Base-by-base conservation (phyloP, 2,797 vertebrate species). In the Prunella strophiata region DNA sequence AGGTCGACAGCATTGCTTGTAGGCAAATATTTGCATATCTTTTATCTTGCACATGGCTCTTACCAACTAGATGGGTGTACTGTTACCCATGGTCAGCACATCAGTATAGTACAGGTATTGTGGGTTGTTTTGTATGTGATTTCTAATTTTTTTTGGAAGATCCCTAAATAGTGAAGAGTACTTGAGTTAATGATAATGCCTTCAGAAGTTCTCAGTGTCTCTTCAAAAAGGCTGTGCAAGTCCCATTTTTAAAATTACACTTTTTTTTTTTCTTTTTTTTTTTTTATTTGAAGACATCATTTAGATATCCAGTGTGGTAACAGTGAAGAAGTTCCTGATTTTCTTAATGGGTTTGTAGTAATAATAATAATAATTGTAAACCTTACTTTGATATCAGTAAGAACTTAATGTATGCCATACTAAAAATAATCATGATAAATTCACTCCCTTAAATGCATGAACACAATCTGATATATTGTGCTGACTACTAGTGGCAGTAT, bases 21-120 rank as follows among this genome's bases (percentile, higher is more conserved):
- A 66, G 38, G 9, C 27, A 13, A 66, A 9, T 5, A 4, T 27
- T 54, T 70, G 11, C 2, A 0, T 11, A 6, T 38, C 10, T 50
- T 27, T 86, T 65, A 34, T 43, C 57, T 80, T 55, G n/a, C 19
- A 32, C 2, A 0, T 17, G 20, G 8, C 26, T 70, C 34, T 76
- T 83, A 77, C 5, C 16, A 17, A 2, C 1, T 34, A 47, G 29
- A 11, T 58, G 18, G 21, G 2, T 57, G 11, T 65, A 23, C 21
- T 23, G 5, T 73, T 40, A 32, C 4, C 16, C 13, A 25, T 25
- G 12, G 17, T 65, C 17, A 73, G 22, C 20, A 22, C 11, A 10
- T 22, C 32, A 45, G 4, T 54, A 42, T 13, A 47, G 23, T 15
- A 57, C 17, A 38, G 7, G 3, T 65, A 32, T n/a, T 63, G 5